A percentile compares a stretch with the other conserved stretches of the same genome.
Conservation (phyloP, 2,888 invertebrate species). For the Tipula unca region DNA sequence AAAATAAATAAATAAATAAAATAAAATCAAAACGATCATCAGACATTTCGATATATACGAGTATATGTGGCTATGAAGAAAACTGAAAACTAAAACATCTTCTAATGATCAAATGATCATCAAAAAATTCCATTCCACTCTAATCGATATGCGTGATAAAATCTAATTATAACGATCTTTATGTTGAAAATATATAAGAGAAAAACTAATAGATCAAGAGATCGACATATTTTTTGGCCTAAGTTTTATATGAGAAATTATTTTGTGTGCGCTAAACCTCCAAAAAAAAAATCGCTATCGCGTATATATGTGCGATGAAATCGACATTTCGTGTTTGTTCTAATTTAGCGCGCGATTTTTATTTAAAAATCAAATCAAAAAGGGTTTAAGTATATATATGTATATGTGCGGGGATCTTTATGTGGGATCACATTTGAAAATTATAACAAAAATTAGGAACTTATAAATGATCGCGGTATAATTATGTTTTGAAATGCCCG, state of each 20-base stretch:
- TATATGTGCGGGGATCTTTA: neutral
- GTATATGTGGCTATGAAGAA: too few relatives aligned
- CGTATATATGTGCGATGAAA: neutral
- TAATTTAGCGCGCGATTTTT: neutral
- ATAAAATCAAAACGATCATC: neutral
- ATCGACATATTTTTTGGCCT: neutral
- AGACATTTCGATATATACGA: neutral
- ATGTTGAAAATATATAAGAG: neutral
- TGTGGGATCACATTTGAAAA: neutral
- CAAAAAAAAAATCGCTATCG: neutral
- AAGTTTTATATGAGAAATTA: neutral
- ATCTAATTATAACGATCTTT: constrained; percentile 8
- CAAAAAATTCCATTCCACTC: constrained; percentile 8
- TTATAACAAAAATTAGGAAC: neutral
- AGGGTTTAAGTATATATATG: neutral
- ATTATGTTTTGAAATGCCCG: neutral
- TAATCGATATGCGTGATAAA: constrained; percentile 1
- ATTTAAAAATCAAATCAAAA: neutral
- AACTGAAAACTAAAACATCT: neutral
- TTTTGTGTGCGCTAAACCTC: neutral
- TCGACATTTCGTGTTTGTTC: neutral
- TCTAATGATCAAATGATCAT: neutral
- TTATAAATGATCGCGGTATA: constrained; percentile 14
- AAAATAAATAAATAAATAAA: too few relatives aligned
- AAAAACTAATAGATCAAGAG: neutral